Percentiles rank a stretch among this genome's conserved stretches.
Conservation (phyloP, 2,888 invertebrate species). For the Magallana nippona region DNA sequence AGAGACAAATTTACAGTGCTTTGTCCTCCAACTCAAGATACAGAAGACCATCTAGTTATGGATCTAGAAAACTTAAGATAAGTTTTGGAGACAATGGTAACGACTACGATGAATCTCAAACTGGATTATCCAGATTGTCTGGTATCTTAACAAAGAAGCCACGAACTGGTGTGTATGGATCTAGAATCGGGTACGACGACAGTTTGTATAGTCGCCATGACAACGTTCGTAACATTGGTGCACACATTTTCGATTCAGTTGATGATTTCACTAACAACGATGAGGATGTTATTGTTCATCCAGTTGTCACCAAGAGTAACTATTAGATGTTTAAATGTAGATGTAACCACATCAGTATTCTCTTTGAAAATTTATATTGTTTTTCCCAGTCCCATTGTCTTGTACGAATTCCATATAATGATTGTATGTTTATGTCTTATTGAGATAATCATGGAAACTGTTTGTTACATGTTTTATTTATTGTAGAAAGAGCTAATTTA, state of each 20-base stretch:
- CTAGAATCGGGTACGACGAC: neutral
- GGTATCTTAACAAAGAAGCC: neutral
- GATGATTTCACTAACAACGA: neutral
- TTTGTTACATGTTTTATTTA: neutral
- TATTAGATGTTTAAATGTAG: neutral
- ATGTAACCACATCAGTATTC: neutral
- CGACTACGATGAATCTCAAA: neutral
- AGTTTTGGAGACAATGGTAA: neutral
- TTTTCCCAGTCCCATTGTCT: constrained; percentile 18
- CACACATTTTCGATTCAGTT: neutral
- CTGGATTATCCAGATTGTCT: neutral
- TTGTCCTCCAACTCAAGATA: neutral
- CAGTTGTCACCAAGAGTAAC: constrained; percentile 6
- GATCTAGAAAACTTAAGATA: neutral
- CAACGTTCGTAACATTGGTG: neutral
- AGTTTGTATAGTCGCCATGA: neutral
- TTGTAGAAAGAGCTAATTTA: constrained; percentile 12
- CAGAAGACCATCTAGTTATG: neutral
- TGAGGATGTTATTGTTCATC: neutral
- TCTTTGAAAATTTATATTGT: neutral
- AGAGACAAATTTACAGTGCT: neutral
- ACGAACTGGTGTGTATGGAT: neutral
- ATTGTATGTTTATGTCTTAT: neutral
- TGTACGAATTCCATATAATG: constrained; percentile 16
- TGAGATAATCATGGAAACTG: neutral